Percentiles rank a stretch among this genome's conserved stretches.
Evolutionary conservation across 2,113 vertebrate species (phyloP).

Genomic region (Cnemophilus loriae): DNA sequence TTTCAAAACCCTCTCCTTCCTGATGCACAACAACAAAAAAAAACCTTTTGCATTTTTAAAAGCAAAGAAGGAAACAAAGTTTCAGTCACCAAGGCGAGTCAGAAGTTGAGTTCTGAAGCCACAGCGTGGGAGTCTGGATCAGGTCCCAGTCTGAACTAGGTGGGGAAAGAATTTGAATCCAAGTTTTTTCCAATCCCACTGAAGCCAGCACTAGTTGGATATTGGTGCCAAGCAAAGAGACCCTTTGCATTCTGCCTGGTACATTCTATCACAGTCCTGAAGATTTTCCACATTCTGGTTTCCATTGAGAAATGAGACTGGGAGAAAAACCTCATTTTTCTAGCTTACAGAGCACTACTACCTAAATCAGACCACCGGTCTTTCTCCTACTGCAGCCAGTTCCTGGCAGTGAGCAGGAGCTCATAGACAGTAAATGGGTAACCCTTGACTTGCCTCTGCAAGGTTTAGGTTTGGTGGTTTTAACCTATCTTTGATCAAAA

Average conservation of each 20-base stretch:
- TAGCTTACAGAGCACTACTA: neutral
- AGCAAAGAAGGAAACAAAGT: neutral
- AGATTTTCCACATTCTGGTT: rapidly evolving
- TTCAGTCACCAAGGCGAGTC: neutral
- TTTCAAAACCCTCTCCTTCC: neutral
- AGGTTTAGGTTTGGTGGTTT: neutral
- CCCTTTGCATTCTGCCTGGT: neutral
- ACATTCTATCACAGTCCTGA: neutral
- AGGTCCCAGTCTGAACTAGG: neutral
- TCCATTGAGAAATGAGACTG: neutral
- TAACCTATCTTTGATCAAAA: neutral
- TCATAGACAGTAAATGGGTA: rapidly evolving
- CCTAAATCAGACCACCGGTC: neutral
- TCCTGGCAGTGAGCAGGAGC: neutral
- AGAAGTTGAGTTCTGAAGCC: neutral
- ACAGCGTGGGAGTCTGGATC: neutral
- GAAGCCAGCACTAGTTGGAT: neutral
- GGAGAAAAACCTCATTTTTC: neutral
- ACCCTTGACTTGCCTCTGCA: neutral
- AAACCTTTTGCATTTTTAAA: neutral
- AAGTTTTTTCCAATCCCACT: neutral
- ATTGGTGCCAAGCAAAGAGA: neutral
- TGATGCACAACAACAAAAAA: neutral
- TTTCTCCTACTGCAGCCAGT: neutral
- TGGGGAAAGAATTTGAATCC: neutral